A percentile compares a stretch with the other conserved stretches of the same genome.
phyloP scores from a whole-genome alignment of 2,113 vertebrate species.

The Eurypyga helias region DNA sequence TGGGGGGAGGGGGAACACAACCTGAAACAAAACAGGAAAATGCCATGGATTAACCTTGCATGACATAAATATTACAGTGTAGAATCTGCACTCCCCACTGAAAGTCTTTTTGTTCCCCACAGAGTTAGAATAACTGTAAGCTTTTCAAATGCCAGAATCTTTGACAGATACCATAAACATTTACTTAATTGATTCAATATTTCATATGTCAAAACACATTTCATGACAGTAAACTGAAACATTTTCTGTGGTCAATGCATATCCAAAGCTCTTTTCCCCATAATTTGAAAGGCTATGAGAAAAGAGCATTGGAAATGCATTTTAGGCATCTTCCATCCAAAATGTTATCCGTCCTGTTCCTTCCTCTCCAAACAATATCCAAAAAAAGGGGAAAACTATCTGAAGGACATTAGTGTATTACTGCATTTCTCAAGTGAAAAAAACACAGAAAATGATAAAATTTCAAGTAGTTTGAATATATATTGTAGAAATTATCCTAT shows the following conservation, averaged over 20 bases:
- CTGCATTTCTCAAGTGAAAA: not conserved
- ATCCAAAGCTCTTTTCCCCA: not conserved
- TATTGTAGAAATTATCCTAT: not conserved
- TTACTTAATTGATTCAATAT: constrained; percentile 28
- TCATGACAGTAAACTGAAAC: not conserved
- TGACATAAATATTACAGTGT: constrained; percentile 4
- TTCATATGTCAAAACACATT: constrained; percentile 21
- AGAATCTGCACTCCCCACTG: constrained; percentile 25
- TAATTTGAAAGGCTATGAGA: not conserved
- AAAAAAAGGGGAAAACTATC: not conserved
- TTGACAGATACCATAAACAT: constrained; percentile 46
- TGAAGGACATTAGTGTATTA: constrained; percentile 1
- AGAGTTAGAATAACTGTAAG: constrained; percentile 52
- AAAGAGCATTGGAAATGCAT: not conserved
- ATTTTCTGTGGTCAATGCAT: not conserved
- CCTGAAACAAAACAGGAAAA: not conserved
- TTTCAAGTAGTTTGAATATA: not conserved
- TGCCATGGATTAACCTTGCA: not conserved
- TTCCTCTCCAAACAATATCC: not conserved
- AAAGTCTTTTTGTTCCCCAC: constrained; percentile 35
- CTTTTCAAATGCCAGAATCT: constrained; percentile 60
- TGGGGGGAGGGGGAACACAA: too few relatives aligned
- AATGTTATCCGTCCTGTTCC: not conserved
- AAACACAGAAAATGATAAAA: not conserved
- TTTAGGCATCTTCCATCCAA: not conserved